Conservation (phyloP, 2,113 vertebrate species). For the Hydropotes inermis region DNA sequence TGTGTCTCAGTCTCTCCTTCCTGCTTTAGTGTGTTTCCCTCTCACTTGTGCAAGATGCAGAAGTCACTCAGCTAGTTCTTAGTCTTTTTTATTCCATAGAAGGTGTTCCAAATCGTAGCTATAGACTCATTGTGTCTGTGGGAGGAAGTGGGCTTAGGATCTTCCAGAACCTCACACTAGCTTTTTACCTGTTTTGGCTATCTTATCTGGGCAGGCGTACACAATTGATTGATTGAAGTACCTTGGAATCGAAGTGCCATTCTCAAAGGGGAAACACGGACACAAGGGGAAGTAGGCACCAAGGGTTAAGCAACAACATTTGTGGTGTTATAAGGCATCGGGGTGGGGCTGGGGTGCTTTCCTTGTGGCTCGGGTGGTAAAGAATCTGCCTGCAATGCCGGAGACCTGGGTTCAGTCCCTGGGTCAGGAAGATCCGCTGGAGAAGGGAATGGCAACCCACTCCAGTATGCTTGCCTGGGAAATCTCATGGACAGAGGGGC, state of each 20-base stretch:
- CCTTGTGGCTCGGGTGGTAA: background rate
- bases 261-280: background rate
- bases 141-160: background rate
- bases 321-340: background rate
- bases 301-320: background rate
- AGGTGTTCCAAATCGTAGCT: background rate
- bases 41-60: background rate
- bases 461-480: background rate
- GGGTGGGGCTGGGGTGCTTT: fast-evolving
- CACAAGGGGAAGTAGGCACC: background rate
- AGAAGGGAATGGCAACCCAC: background rate
- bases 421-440: background rate
- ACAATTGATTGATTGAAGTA: background rate
- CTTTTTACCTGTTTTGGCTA: background rate
- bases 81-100: background rate
- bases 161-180: background rate
- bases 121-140: background rate
- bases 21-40: background rate
- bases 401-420: background rate
- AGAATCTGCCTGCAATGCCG: background rate
- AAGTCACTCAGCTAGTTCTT: background rate
- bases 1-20: background rate
- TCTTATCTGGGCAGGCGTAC: background rate
- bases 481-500: background rate
- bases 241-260: background rate